phyloP scores from a whole-genome alignment of 2,888 invertebrate genomes.

The Nebria salina region DNA sequence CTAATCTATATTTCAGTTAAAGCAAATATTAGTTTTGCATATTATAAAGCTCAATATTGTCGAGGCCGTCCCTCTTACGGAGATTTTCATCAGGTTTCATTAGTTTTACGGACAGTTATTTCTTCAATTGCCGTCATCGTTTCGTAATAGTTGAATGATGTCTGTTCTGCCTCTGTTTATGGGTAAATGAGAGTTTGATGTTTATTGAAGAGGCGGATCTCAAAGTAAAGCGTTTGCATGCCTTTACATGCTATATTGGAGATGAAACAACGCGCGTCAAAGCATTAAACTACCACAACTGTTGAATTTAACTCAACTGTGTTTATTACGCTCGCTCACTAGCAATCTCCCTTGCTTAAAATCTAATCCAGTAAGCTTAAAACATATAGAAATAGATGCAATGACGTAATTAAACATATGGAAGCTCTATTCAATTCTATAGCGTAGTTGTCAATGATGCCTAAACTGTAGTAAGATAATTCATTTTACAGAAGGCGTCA shows the following conservation, averaged over 20 bases:
- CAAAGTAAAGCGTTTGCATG: background rate
- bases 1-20: constrained; percentile 44
- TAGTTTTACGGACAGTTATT: constrained; percentile 12
- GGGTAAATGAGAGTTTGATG: constrained; percentile 36
- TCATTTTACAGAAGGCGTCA: too few relatives aligned
- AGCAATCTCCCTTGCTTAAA: background rate
- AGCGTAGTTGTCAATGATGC: too few relatives aligned
- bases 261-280: background rate
- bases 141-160: constrained; percentile 15
- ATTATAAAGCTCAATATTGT: constrained; percentile 31
- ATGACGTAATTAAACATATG: background rate
- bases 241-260: constrained; percentile 19
- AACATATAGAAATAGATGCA: background rate
- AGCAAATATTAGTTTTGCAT: constrained; percentile 45
- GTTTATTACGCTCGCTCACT: background rate
- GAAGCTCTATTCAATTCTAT: too few relatives aligned
- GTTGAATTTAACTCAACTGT: background rate
- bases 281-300: background rate
- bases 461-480: too few relatives aligned
- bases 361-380: background rate
- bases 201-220: constrained; percentile 28
- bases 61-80: constrained; percentile 3
- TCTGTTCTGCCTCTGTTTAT: background rate
- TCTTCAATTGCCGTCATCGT: background rate
- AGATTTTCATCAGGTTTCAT: constrained; percentile 42